These are phyloP conservation scores for Ammospiza caudacuta DNA, from an alignment of 2,113 vertebrate species.

Conservation along the genomic window DNA sequence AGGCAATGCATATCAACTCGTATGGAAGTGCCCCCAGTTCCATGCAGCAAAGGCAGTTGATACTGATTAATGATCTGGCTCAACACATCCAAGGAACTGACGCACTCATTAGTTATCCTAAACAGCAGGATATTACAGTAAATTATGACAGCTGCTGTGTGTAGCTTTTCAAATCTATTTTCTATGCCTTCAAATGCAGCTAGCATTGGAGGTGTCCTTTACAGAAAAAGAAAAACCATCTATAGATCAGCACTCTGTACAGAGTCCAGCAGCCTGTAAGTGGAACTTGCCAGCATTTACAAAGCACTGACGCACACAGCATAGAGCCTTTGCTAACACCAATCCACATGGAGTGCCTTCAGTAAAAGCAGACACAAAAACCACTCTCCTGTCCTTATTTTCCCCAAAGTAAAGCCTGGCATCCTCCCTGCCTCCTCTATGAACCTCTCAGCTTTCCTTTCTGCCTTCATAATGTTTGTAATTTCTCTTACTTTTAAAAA, in stretches of 20 bases:
- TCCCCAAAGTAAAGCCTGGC: background rate
- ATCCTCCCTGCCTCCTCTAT: background rate
- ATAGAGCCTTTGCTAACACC: background rate
- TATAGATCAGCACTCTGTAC: background rate
- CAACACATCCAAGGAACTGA: background rate
- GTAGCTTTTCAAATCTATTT: background rate
- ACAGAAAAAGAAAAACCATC: background rate
- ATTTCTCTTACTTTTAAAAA: background rate
- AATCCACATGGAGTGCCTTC: background rate
- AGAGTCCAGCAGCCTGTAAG: background rate
- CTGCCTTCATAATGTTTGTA: background rate
- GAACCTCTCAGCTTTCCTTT: background rate
- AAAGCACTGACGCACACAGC: background rate
- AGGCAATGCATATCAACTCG: fast-evolving
- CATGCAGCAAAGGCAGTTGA: background rate
- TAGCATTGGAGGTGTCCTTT: background rate
- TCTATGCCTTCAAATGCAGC: background rate
- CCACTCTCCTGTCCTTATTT: background rate
- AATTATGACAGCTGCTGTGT: background rate
- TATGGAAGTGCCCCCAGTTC: background rate
- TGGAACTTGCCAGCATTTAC: background rate
- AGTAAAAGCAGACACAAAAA: background rate
- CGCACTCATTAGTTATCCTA: background rate
- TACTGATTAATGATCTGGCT: background rate
- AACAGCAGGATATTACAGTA: slow-evolving; percentile 2